Conservation (phyloP, 2,888 invertebrate species). For the Chorisops tibialis region DNA sequence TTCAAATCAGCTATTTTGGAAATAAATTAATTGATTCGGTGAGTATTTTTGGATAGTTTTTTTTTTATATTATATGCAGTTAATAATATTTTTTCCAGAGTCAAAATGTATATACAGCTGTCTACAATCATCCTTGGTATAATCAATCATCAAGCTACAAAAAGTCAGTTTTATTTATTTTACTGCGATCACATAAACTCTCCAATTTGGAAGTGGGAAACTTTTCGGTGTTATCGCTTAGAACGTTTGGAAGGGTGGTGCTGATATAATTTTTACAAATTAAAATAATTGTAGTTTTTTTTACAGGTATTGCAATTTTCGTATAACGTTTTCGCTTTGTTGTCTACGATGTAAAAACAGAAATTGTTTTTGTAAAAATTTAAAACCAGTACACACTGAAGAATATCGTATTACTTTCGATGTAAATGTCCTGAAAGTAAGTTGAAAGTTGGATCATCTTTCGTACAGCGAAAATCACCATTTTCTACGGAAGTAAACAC, state of each 20-base stretch:
- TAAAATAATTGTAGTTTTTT: background rate
- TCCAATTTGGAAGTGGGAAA: slow-evolving; percentile 1
- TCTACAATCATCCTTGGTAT: slow-evolving; percentile 19
- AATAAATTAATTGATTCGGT: slow-evolving; percentile 9
- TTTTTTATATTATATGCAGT: too few relatives aligned
- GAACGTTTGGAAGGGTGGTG: slow-evolving; percentile 7
- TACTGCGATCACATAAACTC: slow-evolving; percentile 5
- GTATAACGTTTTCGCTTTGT: slow-evolving; percentile 10
- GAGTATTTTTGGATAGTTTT: background rate
- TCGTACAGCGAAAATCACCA: too few relatives aligned
- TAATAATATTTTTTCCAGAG: background rate
- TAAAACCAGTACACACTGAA: too few relatives aligned
- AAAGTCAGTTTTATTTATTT: slow-evolving; percentile 13
- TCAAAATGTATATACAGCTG: slow-evolving; percentile 6
- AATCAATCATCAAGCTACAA: slow-evolving; percentile 1
- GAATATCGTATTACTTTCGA: too few relatives aligned
- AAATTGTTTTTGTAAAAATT: too few relatives aligned
- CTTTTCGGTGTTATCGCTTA: slow-evolving; percentile 4
- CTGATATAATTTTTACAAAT: background rate
- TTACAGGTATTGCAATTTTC: slow-evolving; percentile 14
- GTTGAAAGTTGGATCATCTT: too few relatives aligned
- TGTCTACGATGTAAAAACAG: slow-evolving; percentile 2
- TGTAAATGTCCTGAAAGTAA: too few relatives aligned
- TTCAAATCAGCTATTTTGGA: slow-evolving; percentile 18
- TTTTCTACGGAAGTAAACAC: too few relatives aligned